Conservation (phyloP, 2,113 vertebrate genomes). For the Calyptomena viridis region DNA sequence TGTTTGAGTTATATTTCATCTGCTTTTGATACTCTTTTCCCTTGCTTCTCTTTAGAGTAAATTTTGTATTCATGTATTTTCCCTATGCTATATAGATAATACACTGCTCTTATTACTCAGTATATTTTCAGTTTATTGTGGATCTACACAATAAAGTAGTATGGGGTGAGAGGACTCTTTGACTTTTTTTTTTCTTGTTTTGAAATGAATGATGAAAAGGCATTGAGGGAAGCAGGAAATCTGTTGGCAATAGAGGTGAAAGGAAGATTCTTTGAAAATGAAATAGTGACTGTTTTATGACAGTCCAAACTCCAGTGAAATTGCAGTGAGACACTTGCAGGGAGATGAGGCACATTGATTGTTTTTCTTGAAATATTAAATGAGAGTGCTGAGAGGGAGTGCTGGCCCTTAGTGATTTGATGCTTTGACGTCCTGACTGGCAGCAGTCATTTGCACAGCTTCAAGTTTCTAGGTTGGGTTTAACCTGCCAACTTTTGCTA, state of each 20-base stretch:
- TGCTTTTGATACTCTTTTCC: not conserved
- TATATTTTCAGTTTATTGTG: not conserved
- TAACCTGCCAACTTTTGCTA: not conserved
- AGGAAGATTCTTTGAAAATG: not conserved
- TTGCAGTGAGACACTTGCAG: not conserved
- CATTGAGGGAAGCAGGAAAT: not conserved
- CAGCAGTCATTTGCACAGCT: not conserved
- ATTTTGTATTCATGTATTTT: not conserved
- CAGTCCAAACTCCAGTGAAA: not conserved
- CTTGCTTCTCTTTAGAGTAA: not conserved
- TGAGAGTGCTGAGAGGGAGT: not conserved
- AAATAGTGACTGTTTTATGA: not conserved
- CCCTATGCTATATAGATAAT: not conserved
- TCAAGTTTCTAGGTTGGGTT: not conserved
- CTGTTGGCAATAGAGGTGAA: accelerated
- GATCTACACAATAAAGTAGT: not conserved
- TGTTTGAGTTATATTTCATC: not conserved
- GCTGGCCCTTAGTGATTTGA: not conserved
- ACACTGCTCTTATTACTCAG: not conserved
- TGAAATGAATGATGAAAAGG: not conserved
- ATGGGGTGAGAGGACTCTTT: not conserved
- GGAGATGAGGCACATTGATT: not conserved
- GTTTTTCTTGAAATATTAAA: not conserved
- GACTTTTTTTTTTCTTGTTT: not conserved
- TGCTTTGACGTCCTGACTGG: not conserved